A percentile compares a stretch with the other conserved stretches of the same genome.
phyloP scores from a whole-genome alignment of 2,888 invertebrate species.

The Philaethria dido region DNA sequence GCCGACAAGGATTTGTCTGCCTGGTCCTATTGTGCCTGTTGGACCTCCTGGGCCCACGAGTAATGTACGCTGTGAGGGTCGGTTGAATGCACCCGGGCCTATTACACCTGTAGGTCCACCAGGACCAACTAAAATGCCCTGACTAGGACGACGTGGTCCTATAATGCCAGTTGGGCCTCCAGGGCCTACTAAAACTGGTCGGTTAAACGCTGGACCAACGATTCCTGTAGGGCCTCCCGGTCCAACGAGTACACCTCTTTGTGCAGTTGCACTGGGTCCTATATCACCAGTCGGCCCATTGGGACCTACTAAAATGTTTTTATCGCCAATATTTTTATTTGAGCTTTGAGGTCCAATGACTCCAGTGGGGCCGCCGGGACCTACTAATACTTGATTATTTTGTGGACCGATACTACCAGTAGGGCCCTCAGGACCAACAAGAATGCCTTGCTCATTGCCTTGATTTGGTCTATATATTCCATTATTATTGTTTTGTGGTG shows the following conservation, averaged over 20 bases:
- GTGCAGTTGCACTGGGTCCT: constrained; percentile 52
- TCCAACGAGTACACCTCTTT: constrained; percentile 56
- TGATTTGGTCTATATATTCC: constrained; percentile 49
- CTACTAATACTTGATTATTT: constrained; percentile 49
- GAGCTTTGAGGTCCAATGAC: constrained; percentile 48
- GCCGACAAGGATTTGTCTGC: constrained; percentile 73
- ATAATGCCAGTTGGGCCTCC: constrained; percentile 65
- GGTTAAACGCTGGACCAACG: constrained; percentile 48
- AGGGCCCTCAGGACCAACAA: constrained; percentile 73
- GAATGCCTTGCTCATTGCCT: constrained; percentile 47
- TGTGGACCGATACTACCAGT: constrained; percentile 58
- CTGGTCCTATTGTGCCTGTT: constrained; percentile 49
- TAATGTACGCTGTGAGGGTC: constrained; percentile 48
- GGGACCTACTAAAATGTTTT: constrained; percentile 64
- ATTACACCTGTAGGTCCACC: constrained; percentile 72
- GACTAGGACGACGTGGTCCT: constrained; percentile 56
- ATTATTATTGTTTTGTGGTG: constrained; percentile 47
- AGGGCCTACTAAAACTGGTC: constrained; percentile 62
- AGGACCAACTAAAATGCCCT: constrained; percentile 75
- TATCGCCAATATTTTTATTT: constrained; percentile 17
- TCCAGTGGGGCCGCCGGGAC: constrained; percentile 66
- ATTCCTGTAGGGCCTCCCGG: constrained; percentile 62
- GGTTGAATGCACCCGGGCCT: constrained; percentile 57
- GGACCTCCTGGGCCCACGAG: constrained; percentile 75
- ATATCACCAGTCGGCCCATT: constrained; percentile 78